Base-by-base conservation (phyloP, 2,113 vertebrate species). In the Dunckerocampus dactyliophorus region DNA sequence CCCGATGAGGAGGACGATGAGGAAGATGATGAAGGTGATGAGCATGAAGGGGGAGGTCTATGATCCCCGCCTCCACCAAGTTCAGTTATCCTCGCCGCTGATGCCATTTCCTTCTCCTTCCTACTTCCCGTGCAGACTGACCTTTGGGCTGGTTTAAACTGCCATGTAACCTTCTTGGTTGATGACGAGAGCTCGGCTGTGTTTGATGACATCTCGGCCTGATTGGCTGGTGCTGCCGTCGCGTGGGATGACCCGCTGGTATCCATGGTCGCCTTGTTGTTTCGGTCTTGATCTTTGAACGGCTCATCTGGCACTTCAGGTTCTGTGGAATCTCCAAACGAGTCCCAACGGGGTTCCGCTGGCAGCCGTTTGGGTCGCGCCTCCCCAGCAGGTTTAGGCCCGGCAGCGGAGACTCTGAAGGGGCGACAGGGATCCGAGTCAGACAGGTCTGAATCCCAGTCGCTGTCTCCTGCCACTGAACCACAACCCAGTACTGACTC, bases 391-490 rank as follows among this genome's bases (percentile, higher is more conserved):
- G 75, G 56, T 66, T 77, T 82, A 58, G 15, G 62, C 14, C 51
- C 70, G 6, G 65, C 21, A 5, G 65, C 59, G 3, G 72, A 72
- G 48, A 34, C 47, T 63, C 81, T 83, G 16, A 80, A 75, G 13
- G 79, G 70, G 48, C 79, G 82, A 63, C 75, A 85, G 1, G 78
- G 82, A 63, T 89, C 88, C 0, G 86, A 88, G 62, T 90, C 89
- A 0, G 89, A 88, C 37, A 82, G 68, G 64, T 92, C 90, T 0
- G 90, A 91, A 64, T 92, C 91, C 90, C 90, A 91, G 75, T 92
- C 90, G 2, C 90, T 91, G 76, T 92, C 90, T 16, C 89, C 90
- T 1, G 84, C 84, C 16, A 88, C 77, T 0, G 88, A 90, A 21
- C 64, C 71, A 65, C 80, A 71, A 61, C 88, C 85, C 17, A 85